Evolutionary conservation across 2,888 invertebrate genomes (phyloP).

Genomic region (Oeneis ivallda): DNA sequence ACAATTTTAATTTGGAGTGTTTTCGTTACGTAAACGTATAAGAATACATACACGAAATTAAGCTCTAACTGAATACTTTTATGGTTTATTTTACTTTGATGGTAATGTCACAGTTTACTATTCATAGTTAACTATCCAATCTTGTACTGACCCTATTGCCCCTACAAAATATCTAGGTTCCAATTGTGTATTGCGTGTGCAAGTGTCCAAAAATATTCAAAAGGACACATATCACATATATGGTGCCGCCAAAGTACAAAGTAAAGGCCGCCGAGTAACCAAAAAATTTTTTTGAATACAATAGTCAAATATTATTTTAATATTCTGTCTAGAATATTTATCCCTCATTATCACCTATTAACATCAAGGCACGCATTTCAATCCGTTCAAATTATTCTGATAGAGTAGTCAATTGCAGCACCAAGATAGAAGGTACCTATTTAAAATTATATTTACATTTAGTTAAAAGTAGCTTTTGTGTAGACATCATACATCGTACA

Average conservation of each 20-base stretch:
- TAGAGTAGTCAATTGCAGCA: not conserved
- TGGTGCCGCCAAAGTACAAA: not conserved
- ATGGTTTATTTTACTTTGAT: too few relatives aligned
- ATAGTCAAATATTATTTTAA: conserved; percentile 1
- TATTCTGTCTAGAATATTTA: conserved; percentile 7
- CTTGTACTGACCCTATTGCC: too few relatives aligned
- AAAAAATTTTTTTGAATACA: conserved; percentile 11
- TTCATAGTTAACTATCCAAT: too few relatives aligned
- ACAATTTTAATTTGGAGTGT: too few relatives aligned
- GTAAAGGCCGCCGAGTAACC: not conserved
- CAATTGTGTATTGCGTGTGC: too few relatives aligned
- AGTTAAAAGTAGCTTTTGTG: not conserved
- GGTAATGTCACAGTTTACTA: too few relatives aligned
- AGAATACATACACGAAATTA: too few relatives aligned
- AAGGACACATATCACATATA: not conserved
- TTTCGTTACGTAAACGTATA: too few relatives aligned
- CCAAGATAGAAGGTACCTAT: not conserved
- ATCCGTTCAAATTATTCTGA: not conserved
- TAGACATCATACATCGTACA: too few relatives aligned
- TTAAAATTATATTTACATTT: not conserved
- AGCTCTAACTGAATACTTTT: too few relatives aligned
- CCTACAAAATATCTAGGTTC: too few relatives aligned
- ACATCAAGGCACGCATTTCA: not conserved
- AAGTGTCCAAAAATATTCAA: not conserved
- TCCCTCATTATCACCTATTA: conserved; percentile 7